Conservation (phyloP, 2,797 vertebrate species). For the Agapornis canus region DNA sequence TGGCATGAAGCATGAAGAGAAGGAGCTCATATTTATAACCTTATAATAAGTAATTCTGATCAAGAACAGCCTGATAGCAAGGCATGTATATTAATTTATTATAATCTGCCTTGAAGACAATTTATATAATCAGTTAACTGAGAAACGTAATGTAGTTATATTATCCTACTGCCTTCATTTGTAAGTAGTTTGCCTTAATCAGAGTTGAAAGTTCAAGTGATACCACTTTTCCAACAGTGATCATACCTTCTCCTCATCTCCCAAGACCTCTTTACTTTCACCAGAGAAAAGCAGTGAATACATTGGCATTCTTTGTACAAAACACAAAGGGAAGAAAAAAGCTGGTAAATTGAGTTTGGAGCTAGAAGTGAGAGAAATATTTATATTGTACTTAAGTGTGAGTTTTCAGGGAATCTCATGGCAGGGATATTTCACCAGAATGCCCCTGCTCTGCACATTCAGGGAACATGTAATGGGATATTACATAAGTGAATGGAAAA, state of each 20-base stretch:
- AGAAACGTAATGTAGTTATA: background rate
- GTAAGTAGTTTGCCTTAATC: background rate
- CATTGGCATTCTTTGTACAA: background rate
- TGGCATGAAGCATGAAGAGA: background rate
- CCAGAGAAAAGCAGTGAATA: background rate
- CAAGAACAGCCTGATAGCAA: background rate
- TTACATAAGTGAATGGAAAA: background rate
- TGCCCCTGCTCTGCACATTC: background rate
- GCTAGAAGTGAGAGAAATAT: background rate
- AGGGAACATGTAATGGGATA: background rate
- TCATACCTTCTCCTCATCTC: background rate
- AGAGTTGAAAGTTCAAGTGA: background rate
- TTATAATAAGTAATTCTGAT: background rate
- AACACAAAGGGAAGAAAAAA: background rate
- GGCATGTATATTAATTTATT: background rate
- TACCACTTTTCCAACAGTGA: background rate
- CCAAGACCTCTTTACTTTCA: background rate
- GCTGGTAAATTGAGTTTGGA: background rate
- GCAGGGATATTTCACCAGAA: background rate
- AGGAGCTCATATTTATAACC: background rate
- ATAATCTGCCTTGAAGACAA: background rate
- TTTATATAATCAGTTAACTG: background rate
- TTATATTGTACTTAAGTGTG: background rate
- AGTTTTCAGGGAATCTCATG: background rate
- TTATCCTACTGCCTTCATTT: background rate